Evolutionary conservation across 1,140 invertebrate species (phyloP).

Genomic region (Agrilus planipennis): DNA sequence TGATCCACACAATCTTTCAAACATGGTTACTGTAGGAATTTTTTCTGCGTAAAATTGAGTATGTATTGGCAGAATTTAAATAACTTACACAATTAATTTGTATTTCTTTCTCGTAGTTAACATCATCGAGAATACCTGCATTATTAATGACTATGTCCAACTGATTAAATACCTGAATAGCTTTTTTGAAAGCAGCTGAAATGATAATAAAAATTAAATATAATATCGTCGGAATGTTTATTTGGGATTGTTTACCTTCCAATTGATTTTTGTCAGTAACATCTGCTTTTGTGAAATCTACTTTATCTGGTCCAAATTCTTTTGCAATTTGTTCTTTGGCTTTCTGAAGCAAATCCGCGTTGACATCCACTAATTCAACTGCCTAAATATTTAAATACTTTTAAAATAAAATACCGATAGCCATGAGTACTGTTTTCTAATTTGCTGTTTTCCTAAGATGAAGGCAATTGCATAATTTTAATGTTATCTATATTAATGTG

Average conservation of each 20-base stretch:
- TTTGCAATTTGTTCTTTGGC: slow-evolving; percentile 9
- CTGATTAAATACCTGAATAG: slow-evolving; percentile 22
- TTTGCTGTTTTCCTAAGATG: too few species aligned
- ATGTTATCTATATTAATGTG: too few species aligned
- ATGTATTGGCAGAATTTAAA: not conserved
- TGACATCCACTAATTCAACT: slow-evolving; percentile 15
- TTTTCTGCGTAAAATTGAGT: too few species aligned
- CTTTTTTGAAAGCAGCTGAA: slow-evolving; percentile 15
- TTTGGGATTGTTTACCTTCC: slow-evolving; percentile 39
- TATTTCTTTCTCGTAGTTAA: slow-evolving; percentile 16
- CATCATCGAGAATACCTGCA: slow-evolving; percentile 22
- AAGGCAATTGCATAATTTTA: too few species aligned
- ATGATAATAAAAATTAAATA: too few species aligned
- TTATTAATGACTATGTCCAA: slow-evolving; percentile 30
- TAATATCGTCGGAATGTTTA: too few species aligned
- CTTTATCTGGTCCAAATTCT: slow-evolving; percentile 39
- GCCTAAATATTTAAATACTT: slow-evolving; percentile 11
- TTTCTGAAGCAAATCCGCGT: slow-evolving; percentile 7
- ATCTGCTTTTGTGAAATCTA: slow-evolving; percentile 51
- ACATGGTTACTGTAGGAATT: too few species aligned
- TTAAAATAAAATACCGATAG: not conserved
- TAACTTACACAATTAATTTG: slow-evolving; percentile 26
- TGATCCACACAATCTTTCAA: too few species aligned
- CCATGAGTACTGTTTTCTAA: too few species aligned
- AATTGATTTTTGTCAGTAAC: slow-evolving; percentile 55